Evolutionary conservation across 2,113 vertebrate species (phyloP).

Genomic region (Hippocampus comes): DNA sequence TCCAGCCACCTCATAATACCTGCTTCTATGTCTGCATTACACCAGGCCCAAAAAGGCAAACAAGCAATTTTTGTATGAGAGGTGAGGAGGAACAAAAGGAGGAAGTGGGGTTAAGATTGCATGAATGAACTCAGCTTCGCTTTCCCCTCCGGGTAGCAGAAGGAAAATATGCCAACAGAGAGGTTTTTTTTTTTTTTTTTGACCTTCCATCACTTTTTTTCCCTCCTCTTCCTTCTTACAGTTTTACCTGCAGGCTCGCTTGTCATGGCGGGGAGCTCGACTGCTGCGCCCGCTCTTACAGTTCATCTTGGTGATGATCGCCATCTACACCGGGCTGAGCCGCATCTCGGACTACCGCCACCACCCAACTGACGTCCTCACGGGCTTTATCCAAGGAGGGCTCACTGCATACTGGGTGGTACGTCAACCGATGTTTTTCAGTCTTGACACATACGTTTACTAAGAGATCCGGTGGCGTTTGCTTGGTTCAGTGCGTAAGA

Average conservation of each 20-base stretch:
- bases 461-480: too few relatives aligned
- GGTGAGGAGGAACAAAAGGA: conserved; percentile 47
- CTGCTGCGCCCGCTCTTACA: conserved; percentile 73
- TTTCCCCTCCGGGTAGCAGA: conserved; percentile 19
- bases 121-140: conserved; percentile 38
- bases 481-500: too few relatives aligned
- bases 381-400: conserved; percentile 77
- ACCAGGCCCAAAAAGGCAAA: conserved; percentile 1
- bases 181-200: neutral
- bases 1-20: conserved; percentile 37
- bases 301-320: conserved; percentile 76
- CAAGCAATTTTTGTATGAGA: conserved; percentile 27
- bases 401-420: conserved; percentile 81
- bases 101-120: conserved; percentile 36
- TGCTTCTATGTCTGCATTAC: conserved; percentile 18
- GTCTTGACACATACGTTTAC: neutral
- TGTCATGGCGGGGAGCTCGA: conserved; percentile 75
- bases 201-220: neutral
- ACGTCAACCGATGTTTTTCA: conserved; percentile 33
- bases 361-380: conserved; percentile 72
- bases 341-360: conserved; percentile 78
- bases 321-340: conserved; percentile 75
- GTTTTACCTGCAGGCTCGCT: conserved; percentile 78
- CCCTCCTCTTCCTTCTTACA: conserved; percentile 30
- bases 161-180: neutral